phyloP scores from a whole-genome alignment of 2,797 vertebrate species.

The Chaunax sp. region DNA sequence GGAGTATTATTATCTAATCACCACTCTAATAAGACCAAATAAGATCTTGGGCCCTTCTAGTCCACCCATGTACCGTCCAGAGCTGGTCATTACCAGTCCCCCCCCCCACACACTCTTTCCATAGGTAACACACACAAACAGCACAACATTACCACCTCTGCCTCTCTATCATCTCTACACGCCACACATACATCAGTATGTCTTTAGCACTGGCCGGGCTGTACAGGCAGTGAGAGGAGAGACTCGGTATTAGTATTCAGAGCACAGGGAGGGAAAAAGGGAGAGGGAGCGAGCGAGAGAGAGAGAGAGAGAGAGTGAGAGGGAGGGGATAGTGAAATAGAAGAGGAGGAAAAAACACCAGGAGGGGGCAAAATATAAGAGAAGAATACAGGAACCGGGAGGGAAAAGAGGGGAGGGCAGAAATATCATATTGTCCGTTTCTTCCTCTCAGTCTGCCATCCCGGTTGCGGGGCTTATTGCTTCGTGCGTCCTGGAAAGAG shows the following conservation, averaged over 20 bases:
- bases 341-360: slow-evolving; percentile 73
- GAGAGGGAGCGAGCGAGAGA: slow-evolving; percentile 57
- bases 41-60: slow-evolving; percentile 36
- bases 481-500: slow-evolving; percentile 61
- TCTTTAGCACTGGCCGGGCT: slow-evolving; percentile 79
- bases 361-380: slow-evolving; percentile 72
- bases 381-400: slow-evolving; percentile 72
- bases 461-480: slow-evolving; percentile 70
- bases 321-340: slow-evolving; percentile 69
- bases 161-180: slow-evolving; percentile 49
- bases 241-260: slow-evolving; percentile 86
- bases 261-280: slow-evolving; percentile 76
- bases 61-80: slow-evolving; percentile 42
- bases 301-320: slow-evolving; percentile 47
- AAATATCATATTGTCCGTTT: slow-evolving; percentile 74
- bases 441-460: slow-evolving; percentile 77
- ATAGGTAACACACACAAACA: slow-evolving; percentile 29
- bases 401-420: slow-evolving; percentile 71
- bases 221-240: slow-evolving; percentile 74
- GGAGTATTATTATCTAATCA: slow-evolving; percentile 65
- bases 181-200: slow-evolving; percentile 82
- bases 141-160: slow-evolving; percentile 20
- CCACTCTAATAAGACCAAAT: slow-evolving; percentile 58
- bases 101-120: slow-evolving; percentile 6
- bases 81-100: slow-evolving; percentile 33